These are phyloP conservation scores for Stomatorhinus ivindoensis DNA, from an alignment of 2,113 vertebrate genomes.

Conservation along the genomic window DNA sequence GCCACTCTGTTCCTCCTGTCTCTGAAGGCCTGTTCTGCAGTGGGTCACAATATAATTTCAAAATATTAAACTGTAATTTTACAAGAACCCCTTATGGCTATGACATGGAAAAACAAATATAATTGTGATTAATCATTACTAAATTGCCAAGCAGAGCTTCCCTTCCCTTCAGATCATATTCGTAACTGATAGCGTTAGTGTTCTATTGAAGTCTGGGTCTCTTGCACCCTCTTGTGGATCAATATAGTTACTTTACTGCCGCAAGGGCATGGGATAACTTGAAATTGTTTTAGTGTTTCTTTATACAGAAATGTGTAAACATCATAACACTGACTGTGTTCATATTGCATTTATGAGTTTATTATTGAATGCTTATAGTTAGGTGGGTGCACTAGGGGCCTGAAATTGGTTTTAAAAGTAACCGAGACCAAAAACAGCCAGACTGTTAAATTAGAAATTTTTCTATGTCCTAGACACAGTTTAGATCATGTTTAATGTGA, in stretches of 20 bases:
- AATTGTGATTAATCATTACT: slow-evolving; percentile 28
- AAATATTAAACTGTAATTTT: slow-evolving; percentile 29
- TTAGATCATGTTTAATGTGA: neutral
- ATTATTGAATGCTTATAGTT: neutral
- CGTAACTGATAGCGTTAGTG: slow-evolving; percentile 15
- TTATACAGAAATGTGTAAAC: neutral
- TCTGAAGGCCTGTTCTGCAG: neutral
- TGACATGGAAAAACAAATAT: slow-evolving; percentile 28
- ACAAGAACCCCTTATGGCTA: slow-evolving; percentile 31
- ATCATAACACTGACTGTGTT: neutral
- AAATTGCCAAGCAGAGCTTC: slow-evolving; percentile 8
- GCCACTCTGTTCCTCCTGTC: neutral
- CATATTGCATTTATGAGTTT: neutral
- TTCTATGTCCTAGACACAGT: neutral
- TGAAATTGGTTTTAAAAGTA: neutral
- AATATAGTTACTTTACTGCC: neutral
- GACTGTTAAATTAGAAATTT: neutral
- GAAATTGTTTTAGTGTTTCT: neutral
- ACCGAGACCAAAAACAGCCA: neutral
- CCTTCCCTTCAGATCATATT: slow-evolving; percentile 16
- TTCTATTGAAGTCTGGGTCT: slow-evolving; percentile 9
- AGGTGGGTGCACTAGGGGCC: neutral
- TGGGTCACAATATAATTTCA: slow-evolving; percentile 19
- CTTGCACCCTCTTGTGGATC: slow-evolving; percentile 34
- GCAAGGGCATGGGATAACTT: neutral